Conservation (phyloP, 2,797 vertebrate genomes). For the Selene dorsalis region DNA sequence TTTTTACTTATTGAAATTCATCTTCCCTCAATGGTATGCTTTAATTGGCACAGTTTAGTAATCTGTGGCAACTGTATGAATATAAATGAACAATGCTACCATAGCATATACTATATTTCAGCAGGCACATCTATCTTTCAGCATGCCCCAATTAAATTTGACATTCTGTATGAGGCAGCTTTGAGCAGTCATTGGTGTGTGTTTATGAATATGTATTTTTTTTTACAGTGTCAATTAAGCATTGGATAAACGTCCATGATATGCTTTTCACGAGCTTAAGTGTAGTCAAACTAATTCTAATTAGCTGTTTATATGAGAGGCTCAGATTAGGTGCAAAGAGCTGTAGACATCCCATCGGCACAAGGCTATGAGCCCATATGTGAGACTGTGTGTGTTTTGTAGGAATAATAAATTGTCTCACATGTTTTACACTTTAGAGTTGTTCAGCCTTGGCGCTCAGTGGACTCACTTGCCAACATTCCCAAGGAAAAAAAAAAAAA, state of each 20-base stretch:
- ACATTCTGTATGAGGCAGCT: slow-evolving; percentile 71
- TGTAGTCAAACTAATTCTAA: slow-evolving; percentile 77
- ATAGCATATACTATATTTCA: slow-evolving; percentile 59
- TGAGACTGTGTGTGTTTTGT: slow-evolving; percentile 66
- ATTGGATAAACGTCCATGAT: slow-evolving; percentile 79
- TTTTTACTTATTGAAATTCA: slow-evolving; percentile 52
- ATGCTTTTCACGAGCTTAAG: slow-evolving; percentile 70
- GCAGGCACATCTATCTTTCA: slow-evolving; percentile 71
- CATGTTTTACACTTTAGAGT: slow-evolving; percentile 76
- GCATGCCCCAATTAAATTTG: slow-evolving; percentile 77
- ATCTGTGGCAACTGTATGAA: slow-evolving; percentile 60
- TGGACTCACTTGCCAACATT: slow-evolving; percentile 71
- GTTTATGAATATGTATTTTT: slow-evolving; percentile 80
- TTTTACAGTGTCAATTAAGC: slow-evolving; percentile 80
- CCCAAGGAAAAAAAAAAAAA: neutral
- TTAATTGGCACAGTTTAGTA: slow-evolving; percentile 63
- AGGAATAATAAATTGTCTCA: slow-evolving; percentile 80
- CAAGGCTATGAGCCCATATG: slow-evolving; percentile 63
- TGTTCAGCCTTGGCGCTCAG: slow-evolving; percentile 69
- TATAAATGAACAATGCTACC: slow-evolving; percentile 63
- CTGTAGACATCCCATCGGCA: slow-evolving; percentile 63
- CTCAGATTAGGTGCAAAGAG: slow-evolving; percentile 72
- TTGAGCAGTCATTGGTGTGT: slow-evolving; percentile 64
- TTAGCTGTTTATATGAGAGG: slow-evolving; percentile 76
- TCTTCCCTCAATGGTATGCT: slow-evolving; percentile 40